phyloP scores from a whole-genome alignment of 2,888 invertebrate species.

The Hydriomena furcata region DNA sequence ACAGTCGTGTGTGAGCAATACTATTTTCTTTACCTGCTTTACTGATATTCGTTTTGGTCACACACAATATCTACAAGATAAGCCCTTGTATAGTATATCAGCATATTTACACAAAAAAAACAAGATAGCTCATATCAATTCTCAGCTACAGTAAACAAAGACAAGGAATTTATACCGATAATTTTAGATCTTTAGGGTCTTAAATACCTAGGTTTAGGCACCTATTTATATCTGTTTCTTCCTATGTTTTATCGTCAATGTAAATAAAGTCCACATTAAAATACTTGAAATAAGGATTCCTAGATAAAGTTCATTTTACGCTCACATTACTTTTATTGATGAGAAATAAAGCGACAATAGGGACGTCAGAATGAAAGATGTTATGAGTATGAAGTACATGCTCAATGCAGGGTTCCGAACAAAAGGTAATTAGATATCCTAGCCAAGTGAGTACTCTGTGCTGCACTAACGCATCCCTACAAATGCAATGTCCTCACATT shows the following conservation, averaged over 20 bases:
- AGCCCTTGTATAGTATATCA: neutral
- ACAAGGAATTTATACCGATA: too few species aligned
- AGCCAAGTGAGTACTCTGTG: conserved; percentile 23
- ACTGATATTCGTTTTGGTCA: neutral
- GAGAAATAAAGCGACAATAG: conserved; percentile 14
- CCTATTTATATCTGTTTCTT: neutral
- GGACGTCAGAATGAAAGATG: conserved; percentile 6
- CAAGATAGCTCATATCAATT: too few species aligned
- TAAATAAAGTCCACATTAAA: too few species aligned
- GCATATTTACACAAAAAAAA: too few species aligned
- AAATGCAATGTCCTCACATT: conserved; percentile 41
- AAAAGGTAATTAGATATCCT: conserved; percentile 40
- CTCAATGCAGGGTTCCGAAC: conserved; percentile 26
- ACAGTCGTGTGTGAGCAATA: conserved; percentile 2
- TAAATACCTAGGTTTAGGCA: neutral
- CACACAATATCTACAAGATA: neutral
- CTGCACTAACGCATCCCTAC: conserved; percentile 42
- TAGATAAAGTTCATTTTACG: neutral
- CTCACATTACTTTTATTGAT: conserved; percentile 8
- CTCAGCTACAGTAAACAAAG: too few species aligned
- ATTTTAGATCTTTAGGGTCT: too few species aligned
- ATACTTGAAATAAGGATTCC: neutral
- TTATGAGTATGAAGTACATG: conserved; percentile 19
- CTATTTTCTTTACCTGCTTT: too few species aligned
- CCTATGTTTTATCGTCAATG: neutral